A percentile compares a stretch with the other conserved stretches of the same genome.
These are phyloP conservation scores for Rhagologus leucostigma DNA, from an alignment of 2,113 vertebrate genomes.

Conservation along the genomic window DNA sequence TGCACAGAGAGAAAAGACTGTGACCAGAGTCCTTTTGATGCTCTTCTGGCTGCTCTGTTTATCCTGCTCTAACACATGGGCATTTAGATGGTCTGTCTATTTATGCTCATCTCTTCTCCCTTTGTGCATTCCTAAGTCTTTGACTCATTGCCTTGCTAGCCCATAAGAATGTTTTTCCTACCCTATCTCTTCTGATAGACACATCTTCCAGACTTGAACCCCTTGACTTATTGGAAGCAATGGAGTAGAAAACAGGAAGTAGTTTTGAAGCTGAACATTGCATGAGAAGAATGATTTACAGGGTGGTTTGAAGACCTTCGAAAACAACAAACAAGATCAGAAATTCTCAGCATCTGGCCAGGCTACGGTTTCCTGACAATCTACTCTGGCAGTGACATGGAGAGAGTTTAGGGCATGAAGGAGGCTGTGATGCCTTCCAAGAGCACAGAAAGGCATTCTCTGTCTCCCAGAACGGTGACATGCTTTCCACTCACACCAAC, in stretches of 20 bases:
- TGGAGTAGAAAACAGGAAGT: neutral
- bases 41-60: neutral
- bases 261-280: neutral
- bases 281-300: neutral
- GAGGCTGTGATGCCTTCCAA: neutral
- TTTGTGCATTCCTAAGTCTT: neutral
- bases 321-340: neutral
- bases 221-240: neutral
- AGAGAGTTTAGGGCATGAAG: neutral
- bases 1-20: neutral
- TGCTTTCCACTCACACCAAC: fast-evolving
- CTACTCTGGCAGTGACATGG: neutral
- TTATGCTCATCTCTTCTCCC: neutral
- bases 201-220: neutral
- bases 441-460: neutral
- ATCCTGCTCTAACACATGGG: neutral
- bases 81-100: neutral
- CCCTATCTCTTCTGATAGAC: neutral
- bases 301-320: neutral
- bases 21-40: neutral
- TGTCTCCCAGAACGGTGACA: neutral
- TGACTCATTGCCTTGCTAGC: neutral
- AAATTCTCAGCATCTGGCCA: neutral
- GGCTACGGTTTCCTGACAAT: neutral
- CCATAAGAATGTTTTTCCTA: neutral